These are phyloP conservation scores for human DNA, from an alignment of 2,113 vertebrate species.

Conservation along the genomic window DNA sequence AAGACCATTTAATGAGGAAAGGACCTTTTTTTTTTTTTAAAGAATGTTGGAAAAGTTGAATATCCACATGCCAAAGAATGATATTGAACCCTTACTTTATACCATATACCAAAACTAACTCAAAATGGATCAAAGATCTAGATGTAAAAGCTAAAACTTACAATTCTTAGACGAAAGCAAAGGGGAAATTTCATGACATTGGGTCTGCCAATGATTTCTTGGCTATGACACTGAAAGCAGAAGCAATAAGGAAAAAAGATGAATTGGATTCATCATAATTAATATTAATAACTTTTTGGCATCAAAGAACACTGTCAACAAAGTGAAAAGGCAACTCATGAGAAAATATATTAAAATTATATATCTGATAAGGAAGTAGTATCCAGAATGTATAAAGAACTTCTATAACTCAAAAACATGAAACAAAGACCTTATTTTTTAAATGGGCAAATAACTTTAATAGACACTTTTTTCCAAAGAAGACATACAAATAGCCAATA, in stretches of 20 bases:
- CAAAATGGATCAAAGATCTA: not conserved
- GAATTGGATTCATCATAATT: not conserved
- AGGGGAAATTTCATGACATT: not conserved
- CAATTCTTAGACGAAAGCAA: not conserved
- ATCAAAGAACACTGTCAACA: not conserved
- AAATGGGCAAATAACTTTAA: not conserved
- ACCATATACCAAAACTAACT: not conserved
- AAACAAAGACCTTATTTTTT: not conserved
- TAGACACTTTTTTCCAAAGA: not conserved
- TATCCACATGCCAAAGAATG: not conserved
- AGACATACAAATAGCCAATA: not conserved
- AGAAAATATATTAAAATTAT: not conserved
- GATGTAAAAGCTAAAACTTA: not conserved
- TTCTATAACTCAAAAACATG: not conserved
- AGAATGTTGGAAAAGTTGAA: not conserved
- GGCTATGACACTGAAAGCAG: not conserved
- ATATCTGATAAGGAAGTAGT: not conserved
- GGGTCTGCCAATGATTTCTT: not conserved
- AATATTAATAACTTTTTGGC: not conserved
- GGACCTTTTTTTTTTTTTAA: not conserved
- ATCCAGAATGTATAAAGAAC: not conserved
- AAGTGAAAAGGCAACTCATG: not conserved
- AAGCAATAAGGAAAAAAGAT: not conserved
- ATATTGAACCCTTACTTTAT: not conserved
- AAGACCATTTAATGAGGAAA: not conserved